Percentiles rank a stretch among this genome's conserved stretches.
phyloP scores from a whole-genome alignment of 2,797 vertebrate species.

The Gymnothorax reevesii region DNA sequence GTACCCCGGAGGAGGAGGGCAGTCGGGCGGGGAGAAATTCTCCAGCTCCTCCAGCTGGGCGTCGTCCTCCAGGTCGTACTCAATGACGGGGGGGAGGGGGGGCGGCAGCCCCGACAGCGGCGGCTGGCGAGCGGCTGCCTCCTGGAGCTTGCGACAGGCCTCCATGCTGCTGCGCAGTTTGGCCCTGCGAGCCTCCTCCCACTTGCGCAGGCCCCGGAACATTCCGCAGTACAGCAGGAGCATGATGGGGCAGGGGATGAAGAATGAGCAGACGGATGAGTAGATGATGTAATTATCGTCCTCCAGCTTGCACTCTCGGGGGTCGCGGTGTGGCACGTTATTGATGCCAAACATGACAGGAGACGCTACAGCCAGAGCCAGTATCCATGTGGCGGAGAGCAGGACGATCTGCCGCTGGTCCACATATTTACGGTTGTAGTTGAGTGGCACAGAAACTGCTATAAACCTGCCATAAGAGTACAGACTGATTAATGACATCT shows the following conservation, averaged over 20 bases:
- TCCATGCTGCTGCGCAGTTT: conserved; percentile 79
- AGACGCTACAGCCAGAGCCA: conserved; percentile 89
- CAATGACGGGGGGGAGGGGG: conserved; percentile 68
- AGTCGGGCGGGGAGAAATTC: conserved; percentile 46
- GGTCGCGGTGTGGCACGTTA: conserved; percentile 78
- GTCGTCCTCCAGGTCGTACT: conserved; percentile 60
- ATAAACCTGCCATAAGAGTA: conserved; percentile 81
- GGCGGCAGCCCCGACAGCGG: conserved; percentile 70
- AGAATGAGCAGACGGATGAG: conserved; percentile 94
- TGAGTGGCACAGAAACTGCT: conserved; percentile 84
- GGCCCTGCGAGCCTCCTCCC: conserved; percentile 85
- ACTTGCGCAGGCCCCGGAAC: conserved; percentile 84
- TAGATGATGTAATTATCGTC: conserved; percentile 86
- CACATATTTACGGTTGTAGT: conserved; percentile 87
- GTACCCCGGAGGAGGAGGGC: conserved; percentile 54
- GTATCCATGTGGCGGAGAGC: conserved; percentile 88
- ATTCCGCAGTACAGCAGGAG: conserved; percentile 91
- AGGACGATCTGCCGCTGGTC: conserved; percentile 84
- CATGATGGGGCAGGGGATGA: conserved; percentile 94
- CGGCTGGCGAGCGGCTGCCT: conserved; percentile 59
- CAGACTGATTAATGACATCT: not conserved
- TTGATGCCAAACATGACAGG: conserved; percentile 94
- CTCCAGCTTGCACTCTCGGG: conserved; percentile 86
- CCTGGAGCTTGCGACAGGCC: conserved; percentile 70
- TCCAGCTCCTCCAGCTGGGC: conserved; percentile 59